Evolutionary conservation across 2,888 invertebrate species (phyloP).

Genomic region (Chymomyza caudatula): DNA sequence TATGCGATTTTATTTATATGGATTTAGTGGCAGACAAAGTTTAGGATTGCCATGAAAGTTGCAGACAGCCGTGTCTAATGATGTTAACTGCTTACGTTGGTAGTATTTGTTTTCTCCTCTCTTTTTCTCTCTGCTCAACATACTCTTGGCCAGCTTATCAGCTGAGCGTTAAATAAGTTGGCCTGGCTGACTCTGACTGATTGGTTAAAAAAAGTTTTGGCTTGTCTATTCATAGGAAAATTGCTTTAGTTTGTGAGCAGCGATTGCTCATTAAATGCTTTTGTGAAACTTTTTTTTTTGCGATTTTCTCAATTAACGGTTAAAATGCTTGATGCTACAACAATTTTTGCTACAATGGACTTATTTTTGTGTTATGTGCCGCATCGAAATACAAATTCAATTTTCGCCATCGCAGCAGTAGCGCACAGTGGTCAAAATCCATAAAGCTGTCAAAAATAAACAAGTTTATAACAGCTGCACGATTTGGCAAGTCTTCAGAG

Average conservation of each 20-base stretch:
- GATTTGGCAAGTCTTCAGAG: no score
- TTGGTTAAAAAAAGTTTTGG: not conserved
- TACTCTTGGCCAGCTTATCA: constrained; percentile 41
- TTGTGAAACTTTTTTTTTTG: not conserved
- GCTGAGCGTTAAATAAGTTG: constrained; percentile 59
- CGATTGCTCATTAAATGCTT: constrained; percentile 11
- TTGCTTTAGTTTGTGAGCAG: not conserved
- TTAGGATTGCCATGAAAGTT: constrained; percentile 19
- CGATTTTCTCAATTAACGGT: not conserved
- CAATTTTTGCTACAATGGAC: not conserved
- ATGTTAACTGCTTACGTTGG: constrained; percentile 53
- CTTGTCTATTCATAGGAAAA: not conserved
- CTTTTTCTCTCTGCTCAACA: no score
- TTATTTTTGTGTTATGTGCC: not conserved
- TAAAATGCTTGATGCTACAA: not conserved
- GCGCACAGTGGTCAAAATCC: no score
- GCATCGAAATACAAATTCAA: not conserved
- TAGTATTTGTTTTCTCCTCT: not conserved
- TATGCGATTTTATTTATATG: constrained; percentile 68
- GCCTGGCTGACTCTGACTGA: constrained; percentile 1
- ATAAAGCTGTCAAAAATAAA: no score
- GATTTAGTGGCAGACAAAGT: constrained; percentile 57
- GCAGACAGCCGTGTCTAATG: constrained; percentile 49
- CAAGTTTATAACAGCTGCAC: no score
- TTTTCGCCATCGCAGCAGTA: not conserved